A percentile compares a stretch with the other conserved stretches of the same genome.
These are phyloP conservation scores for Eleginops maclovinus DNA, from an alignment of 2,113 vertebrate species.

Conservation along the genomic window DNA sequence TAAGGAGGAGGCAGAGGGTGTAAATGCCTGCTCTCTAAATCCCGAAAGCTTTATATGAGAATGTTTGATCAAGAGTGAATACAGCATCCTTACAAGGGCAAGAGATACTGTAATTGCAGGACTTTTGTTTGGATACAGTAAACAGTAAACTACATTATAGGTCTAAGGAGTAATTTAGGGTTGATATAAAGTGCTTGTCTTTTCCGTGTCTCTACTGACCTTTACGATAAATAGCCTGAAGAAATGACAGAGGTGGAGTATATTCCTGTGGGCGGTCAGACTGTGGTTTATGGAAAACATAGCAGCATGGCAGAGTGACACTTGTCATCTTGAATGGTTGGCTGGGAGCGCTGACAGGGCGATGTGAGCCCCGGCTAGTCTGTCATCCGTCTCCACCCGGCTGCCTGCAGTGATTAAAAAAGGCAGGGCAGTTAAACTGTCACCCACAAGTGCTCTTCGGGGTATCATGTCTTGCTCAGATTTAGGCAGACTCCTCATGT, in stretches of 20 bases:
- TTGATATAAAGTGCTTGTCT: constrained; percentile 18
- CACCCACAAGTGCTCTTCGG: constrained; percentile 35
- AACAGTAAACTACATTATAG: neutral
- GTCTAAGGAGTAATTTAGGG: constrained; percentile 22
- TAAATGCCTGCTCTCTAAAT: constrained; percentile 50
- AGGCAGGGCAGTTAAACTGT: constrained; percentile 64
- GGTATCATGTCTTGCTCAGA: constrained; percentile 48
- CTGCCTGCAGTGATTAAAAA: constrained; percentile 57
- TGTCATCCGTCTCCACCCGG: constrained; percentile 48
- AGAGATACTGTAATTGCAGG: neutral
- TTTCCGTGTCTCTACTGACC: constrained; percentile 32
- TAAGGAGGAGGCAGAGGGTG: constrained; percentile 44
- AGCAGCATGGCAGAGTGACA: constrained; percentile 49
- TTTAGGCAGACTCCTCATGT: constrained; percentile 29
- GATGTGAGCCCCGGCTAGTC: constrained; percentile 26
- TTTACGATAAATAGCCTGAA: constrained; percentile 37
- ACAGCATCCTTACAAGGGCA: constrained; percentile 15
- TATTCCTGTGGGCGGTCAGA: constrained; percentile 18
- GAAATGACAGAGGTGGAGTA: constrained; percentile 18
- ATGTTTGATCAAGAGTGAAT: constrained; percentile 43
- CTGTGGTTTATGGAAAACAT: constrained; percentile 34
- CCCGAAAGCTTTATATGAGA: constrained; percentile 45
- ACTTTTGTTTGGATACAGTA: constrained; percentile 17
- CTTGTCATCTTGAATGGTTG: constrained; percentile 57
- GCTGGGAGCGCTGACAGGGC: constrained; percentile 34